phyloP scores from a whole-genome alignment of 2,797 vertebrate species.

The Neopelma chrysocephalum region DNA sequence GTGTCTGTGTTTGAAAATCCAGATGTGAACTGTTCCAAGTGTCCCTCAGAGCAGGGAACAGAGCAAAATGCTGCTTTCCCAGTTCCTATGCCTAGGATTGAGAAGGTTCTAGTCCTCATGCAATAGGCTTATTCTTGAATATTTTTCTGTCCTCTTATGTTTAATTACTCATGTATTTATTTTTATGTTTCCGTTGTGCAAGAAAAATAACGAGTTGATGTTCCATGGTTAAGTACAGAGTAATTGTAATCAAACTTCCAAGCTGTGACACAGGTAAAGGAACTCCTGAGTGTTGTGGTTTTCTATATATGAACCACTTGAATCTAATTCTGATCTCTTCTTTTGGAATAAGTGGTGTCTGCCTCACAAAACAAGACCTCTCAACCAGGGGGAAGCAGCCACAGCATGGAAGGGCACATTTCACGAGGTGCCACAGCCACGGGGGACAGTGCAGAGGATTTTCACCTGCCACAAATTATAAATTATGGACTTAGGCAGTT shows the following conservation, averaged over 20 bases:
- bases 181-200: not conserved
- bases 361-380: not conserved
- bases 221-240: not conserved
- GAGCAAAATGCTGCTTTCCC: not conserved
- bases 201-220: not conserved
- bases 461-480: not conserved
- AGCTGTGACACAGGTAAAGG: not conserved
- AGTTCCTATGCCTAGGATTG: not conserved
- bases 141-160: not conserved
- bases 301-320: constrained; percentile 19
- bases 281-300: not conserved
- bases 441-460: not conserved
- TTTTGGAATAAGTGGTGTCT: not conserved
- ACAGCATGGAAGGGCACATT: not conserved
- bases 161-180: not conserved
- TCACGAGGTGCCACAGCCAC: not conserved
- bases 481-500: not conserved
- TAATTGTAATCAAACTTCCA: constrained; percentile 8
- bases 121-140: not conserved
- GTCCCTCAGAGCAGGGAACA: not conserved
- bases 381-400: not conserved
- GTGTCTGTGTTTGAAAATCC: not conserved
- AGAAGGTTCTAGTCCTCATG: not conserved
- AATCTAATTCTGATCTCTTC: constrained; percentile 12
- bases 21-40: not conserved